These are phyloP conservation scores for Pristis pectinata DNA, from an alignment of 2,797 vertebrate species.

Conservation along the genomic window DNA sequence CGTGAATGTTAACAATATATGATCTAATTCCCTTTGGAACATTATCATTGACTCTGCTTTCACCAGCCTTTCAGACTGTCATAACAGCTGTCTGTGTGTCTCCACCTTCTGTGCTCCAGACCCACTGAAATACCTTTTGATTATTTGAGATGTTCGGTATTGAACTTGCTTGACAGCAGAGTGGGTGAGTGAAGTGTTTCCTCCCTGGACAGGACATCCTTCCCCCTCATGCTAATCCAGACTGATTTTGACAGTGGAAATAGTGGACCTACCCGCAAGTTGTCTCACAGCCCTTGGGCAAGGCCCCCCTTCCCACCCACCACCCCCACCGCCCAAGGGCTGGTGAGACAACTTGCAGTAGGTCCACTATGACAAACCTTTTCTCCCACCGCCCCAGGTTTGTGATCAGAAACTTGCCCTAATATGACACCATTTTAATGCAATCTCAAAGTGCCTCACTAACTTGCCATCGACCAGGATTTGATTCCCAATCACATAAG, in stretches of 20 bases:
- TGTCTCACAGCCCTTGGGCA: no score
- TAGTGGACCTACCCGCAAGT: background rate
- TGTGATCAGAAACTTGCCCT: background rate
- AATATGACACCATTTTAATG: background rate
- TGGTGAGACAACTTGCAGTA: no score
- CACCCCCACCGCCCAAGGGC: no score
- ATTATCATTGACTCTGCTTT: background rate
- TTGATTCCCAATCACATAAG: background rate
- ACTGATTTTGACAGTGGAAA: background rate
- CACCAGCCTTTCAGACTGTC: background rate
- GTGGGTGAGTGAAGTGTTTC: background rate
- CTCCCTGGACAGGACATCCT: no score
- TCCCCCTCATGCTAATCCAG: background rate
- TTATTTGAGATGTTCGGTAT: background rate
- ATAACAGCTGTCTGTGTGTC: background rate
- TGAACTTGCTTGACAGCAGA: background rate
- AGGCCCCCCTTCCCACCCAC: background rate
- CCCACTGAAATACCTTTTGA: background rate
- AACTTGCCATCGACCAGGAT: background rate
- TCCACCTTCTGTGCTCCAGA: background rate
- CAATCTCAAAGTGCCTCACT: no score
- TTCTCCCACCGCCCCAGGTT: no score
- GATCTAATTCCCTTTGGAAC: background rate
- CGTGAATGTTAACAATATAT: background rate
- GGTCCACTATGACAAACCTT: no score